Percentiles rank a stretch among this genome's conserved stretches.
phyloP scores from a whole-genome alignment of 2,888 invertebrate genomes.

The Apotomis turbidana region DNA sequence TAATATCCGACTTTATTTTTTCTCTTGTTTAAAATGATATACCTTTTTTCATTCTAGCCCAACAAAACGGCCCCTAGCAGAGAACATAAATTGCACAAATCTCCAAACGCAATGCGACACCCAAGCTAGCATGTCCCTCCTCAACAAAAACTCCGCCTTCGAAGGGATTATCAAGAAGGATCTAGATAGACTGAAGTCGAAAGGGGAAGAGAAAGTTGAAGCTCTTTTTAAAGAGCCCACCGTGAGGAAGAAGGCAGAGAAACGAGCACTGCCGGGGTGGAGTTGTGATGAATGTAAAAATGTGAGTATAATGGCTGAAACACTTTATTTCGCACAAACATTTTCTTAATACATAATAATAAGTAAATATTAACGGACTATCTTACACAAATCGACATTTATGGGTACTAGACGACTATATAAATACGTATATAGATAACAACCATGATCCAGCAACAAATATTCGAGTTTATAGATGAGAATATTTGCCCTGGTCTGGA shows the following conservation, averaged over 20 bases:
- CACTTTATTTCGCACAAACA: not conserved
- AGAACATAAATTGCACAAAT: constrained; percentile 67
- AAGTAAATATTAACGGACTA: too few species aligned
- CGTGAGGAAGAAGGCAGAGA: constrained; percentile 69
- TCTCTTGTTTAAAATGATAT: not conserved
- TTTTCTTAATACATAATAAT: too few species aligned
- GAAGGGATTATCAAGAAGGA: constrained; percentile 11
- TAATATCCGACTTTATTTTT: too few species aligned
- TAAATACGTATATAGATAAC: too few species aligned
- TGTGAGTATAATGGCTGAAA: constrained; percentile 52
- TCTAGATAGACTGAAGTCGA: constrained; percentile 40
- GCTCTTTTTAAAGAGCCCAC: constrained; percentile 65
- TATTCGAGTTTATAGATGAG: too few species aligned
- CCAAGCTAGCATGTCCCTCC: constrained; percentile 61
- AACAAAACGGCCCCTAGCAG: constrained; percentile 61
- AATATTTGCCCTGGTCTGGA: too few species aligned
- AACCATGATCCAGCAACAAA: too few species aligned
- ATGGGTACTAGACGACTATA: too few species aligned
- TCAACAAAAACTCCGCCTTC: constrained; percentile 43
- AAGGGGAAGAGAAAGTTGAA: constrained; percentile 50
- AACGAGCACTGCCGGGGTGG: constrained; percentile 72
- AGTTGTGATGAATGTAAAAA: constrained; percentile 72
- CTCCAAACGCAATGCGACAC: constrained; percentile 51
- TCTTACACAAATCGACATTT: too few species aligned
- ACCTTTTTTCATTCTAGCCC: constrained; percentile 53